Evolutionary conservation across 2,113 vertebrate species (phyloP).

Genomic region (Saguinus midas): DNA sequence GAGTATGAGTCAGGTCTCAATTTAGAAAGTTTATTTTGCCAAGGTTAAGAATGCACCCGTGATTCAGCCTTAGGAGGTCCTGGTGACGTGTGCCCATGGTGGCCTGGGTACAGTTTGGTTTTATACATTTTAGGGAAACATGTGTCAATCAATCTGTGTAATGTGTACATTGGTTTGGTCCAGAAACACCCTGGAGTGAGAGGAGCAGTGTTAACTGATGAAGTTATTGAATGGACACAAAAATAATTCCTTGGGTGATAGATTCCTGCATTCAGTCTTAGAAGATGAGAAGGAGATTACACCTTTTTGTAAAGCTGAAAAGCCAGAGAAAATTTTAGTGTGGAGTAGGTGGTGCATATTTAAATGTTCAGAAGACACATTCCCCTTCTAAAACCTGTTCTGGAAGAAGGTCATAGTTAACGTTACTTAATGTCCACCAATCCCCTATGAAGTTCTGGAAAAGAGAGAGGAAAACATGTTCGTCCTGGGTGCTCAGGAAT

Average conservation of each 20-base stretch:
- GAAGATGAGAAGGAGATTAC: background rate
- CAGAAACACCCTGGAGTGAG: no score
- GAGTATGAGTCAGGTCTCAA: no score
- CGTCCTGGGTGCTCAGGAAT: background rate
- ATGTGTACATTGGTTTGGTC: no score
- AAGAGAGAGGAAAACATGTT: background rate
- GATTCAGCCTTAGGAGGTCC: no score
- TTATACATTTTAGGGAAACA: no score
- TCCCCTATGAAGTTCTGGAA: background rate
- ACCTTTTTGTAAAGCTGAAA: background rate
- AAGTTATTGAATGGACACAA: background rate
- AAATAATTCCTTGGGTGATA: background rate
- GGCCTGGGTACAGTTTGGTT: no score
- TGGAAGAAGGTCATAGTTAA: background rate
- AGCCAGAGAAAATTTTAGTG: background rate
- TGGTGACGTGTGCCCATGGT: no score
- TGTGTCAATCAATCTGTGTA: no score
- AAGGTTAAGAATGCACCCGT: no score
- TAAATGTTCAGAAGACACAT: background rate
- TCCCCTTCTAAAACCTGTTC: background rate
- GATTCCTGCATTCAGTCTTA: background rate
- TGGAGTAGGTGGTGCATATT: rapidly evolving
- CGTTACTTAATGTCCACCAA: background rate
- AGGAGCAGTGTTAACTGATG: background rate
- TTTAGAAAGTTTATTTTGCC: no score